These are phyloP conservation scores for Naso thynnoides DNA, from an alignment of 2,797 vertebrate genomes.

Conservation along the genomic window DNA sequence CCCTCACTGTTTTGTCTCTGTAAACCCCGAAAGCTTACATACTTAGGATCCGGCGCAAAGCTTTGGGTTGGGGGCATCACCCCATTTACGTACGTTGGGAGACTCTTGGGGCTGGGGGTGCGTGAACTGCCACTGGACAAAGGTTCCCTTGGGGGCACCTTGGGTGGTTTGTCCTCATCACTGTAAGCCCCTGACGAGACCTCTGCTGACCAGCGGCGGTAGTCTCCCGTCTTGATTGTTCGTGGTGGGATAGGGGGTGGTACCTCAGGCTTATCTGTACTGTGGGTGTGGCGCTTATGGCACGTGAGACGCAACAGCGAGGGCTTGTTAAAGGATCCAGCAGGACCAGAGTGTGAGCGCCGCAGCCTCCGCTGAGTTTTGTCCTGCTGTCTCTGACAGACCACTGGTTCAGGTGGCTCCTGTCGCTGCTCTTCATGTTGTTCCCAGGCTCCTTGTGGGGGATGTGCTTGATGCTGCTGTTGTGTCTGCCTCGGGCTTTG, in stretches of 20 bases:
- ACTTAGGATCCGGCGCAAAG: conserved; percentile 97
- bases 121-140: conserved; percentile 88
- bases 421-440: conserved; percentile 61
- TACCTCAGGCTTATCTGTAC: conserved; percentile 88
- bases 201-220: conserved; percentile 96
- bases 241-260: conserved; percentile 96
- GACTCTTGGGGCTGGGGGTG: conserved; percentile 94
- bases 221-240: conserved; percentile 87
- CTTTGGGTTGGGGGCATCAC: conserved; percentile 98
- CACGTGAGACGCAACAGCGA: conserved; percentile 80
- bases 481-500: conserved; percentile 56
- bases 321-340: conserved; percentile 94
- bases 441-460: conserved; percentile 70
- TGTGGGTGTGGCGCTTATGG: conserved; percentile 83
- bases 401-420: conserved; percentile 59
- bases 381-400: conserved; percentile 73
- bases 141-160: conserved; percentile 94
- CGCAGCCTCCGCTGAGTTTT: conserved; percentile 88
- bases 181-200: conserved; percentile 92
- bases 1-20: conserved; percentile 96
- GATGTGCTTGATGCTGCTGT: conserved; percentile 64
- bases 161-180: conserved; percentile 94
- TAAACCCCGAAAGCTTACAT: conserved; percentile 91
- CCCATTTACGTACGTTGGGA: conserved; percentile 93
- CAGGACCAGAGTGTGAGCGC: conserved; percentile 94